Base-by-base conservation (phyloP, 1,140 invertebrate genomes). In the Subanguina moxae region DNA sequence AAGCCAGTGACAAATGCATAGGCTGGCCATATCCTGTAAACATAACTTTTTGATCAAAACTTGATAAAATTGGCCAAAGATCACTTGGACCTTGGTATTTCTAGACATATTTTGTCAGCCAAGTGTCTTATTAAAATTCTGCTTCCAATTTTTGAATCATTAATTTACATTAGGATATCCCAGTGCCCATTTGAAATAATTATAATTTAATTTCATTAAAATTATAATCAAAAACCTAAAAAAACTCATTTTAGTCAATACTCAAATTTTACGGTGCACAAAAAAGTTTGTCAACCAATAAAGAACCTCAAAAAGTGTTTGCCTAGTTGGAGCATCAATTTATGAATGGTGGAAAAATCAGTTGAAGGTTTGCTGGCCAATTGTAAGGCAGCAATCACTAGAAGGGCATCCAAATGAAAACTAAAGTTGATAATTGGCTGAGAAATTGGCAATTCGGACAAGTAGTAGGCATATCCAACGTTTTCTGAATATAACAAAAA, bases 371-470 rank as follows among this genome's bases (percentile, higher is more conserved):
- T 75, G 21, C 46, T 56, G 7, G 65, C 75, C 57, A 77, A 58
- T 56, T 58, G 63, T 27, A 75, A 67, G 15, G 72, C 65, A 27
- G 32, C 68, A 21, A 75, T 52, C 1, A 65, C 74, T 17, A 75
- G 62, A 32, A 75, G 43, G 11, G 68, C 76, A 23, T 75, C 74
- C 11, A 58, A 46, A 28, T 68, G 67, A 43, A 77, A 67, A 30
- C 65, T 68, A 42, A 52, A 78, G 52, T 75, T 75, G n/a, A 73
- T 52, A 17, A 78, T 27, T 32, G 71, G 64, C 46, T 75, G 74
- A 28, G 58, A 21, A 7, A 75, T 25, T 8, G 63, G 27, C n/a
- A 28, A 30, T 46, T 72, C 57, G 11, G 66, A 65, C 9, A 72
- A 19, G 23, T 38, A 30, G 48, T 75, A 75, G 17, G 73, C 69